Conservation (phyloP, 2,888 invertebrate species). For the Congeria kusceri region DNA sequence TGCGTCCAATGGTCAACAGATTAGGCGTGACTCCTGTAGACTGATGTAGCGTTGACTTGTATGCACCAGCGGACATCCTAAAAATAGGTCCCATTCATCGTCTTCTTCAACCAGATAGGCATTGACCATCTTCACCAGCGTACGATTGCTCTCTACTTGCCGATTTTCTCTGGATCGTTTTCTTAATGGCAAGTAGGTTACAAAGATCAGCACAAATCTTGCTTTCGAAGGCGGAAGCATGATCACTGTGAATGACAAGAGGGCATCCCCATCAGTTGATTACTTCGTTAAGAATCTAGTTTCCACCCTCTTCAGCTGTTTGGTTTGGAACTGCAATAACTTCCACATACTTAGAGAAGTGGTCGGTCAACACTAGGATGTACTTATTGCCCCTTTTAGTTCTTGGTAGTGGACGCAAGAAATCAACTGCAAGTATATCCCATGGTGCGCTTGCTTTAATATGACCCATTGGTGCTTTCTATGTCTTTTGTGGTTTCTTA, state of each 20-base stretch:
- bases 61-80: too few relatives aligned
- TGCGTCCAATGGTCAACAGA: too few relatives aligned
- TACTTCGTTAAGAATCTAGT: background rate
- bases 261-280: background rate
- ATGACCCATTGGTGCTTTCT: too few relatives aligned
- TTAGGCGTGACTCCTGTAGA: too few relatives aligned
- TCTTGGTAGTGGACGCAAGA: too few relatives aligned
- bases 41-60: too few relatives aligned
- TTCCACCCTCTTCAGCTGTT: conserved; percentile 2
- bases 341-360: conserved; percentile 2
- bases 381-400: too few relatives aligned
- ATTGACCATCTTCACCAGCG: background rate
- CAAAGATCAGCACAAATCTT: background rate
- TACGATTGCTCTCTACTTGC: background rate
- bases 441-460: too few relatives aligned
- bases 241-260: background rate
- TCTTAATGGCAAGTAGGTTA: background rate
- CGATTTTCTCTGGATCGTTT: background rate
- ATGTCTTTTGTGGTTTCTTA: too few relatives aligned
- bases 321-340: background rate
- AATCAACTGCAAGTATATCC: too few relatives aligned
- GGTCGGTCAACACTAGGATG: too few relatives aligned
- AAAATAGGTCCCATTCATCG: too few relatives aligned
- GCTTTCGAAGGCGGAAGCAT: background rate
- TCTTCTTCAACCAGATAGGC: background rate